phyloP scores from a whole-genome alignment of 2,888 invertebrate genomes.

The Gymnocheta viridis region DNA sequence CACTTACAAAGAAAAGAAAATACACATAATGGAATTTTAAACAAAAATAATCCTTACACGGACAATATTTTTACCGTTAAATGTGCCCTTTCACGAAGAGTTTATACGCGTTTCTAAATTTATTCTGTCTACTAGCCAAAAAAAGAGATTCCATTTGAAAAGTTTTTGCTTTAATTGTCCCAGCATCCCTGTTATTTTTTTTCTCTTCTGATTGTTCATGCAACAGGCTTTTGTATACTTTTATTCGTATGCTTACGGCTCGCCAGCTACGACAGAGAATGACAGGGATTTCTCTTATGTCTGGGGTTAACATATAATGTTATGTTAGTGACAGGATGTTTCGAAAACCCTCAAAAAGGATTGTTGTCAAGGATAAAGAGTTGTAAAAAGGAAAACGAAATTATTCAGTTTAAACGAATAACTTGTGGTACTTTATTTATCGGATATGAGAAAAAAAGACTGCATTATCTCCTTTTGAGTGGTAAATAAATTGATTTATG shows the following conservation, averaged over 20 bases:
- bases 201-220: not conserved
- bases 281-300: not conserved
- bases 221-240: conserved; percentile 57
- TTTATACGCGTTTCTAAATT: conserved; percentile 69
- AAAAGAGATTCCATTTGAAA: conserved; percentile 37
- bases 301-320: conserved; percentile 26
- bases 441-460: not conserved
- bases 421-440: not conserved
- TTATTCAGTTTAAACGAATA: not conserved
- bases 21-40: conserved; percentile 33
- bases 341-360: not conserved
- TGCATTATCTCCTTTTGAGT: not conserved
- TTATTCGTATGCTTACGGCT: not conserved
- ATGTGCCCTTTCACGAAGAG: conserved; percentile 69
- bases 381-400: not conserved
- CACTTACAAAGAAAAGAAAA: conserved; percentile 6
- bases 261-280: not conserved
- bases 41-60: conserved; percentile 35
- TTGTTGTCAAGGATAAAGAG: not conserved
- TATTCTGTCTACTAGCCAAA: conserved; percentile 15
- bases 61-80: conserved; percentile 60
- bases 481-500: no score
- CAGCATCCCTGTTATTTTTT: conserved; percentile 59
- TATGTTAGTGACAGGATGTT: not conserved
- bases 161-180: conserved; percentile 22